phyloP scores from a whole-genome alignment of 1,140 invertebrate genomes.

The Halesus radiatus region DNA sequence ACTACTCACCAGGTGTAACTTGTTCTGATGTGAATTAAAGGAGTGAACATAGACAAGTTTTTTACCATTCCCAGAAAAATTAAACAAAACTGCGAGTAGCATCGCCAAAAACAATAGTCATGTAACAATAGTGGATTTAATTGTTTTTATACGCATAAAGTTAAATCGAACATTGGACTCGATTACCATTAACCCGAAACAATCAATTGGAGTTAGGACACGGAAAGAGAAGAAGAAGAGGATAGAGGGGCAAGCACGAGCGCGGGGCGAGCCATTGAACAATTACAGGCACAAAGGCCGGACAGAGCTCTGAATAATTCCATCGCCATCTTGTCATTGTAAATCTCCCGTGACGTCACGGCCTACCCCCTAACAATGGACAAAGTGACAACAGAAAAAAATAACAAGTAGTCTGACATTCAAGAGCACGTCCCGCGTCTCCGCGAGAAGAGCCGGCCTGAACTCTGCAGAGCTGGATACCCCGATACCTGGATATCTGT shows the following conservation, averaged over 20 bases:
- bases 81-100: too few species aligned
- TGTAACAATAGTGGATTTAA: too few species aligned
- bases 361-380: slow-evolving; percentile 36
- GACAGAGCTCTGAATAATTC: slow-evolving; percentile 22
- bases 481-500: too few species aligned
- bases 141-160: too few species aligned
- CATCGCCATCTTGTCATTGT: slow-evolving; percentile 36
- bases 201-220: background rate
- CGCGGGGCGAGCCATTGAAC: slow-evolving; percentile 8
- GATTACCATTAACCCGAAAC: background rate
- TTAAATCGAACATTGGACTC: background rate
- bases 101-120: too few species aligned
- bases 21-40: too few species aligned
- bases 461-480: too few species aligned
- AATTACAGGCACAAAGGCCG: slow-evolving; percentile 26
- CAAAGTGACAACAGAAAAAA: slow-evolving; percentile 25
- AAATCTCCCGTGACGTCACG: slow-evolving; percentile 38
- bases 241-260: background rate
- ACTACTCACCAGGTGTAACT: too few species aligned
- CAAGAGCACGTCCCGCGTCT: slow-evolving; percentile 13
- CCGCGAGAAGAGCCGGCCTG: too few species aligned
- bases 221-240: too few species aligned
- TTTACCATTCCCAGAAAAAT: too few species aligned
- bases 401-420: slow-evolving; percentile 30
- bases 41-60: too few species aligned